These are phyloP conservation scores for Temnopleurus reevesii DNA, from an alignment of 53 echinoderm and acorn worm species.

Conservation along the genomic window DNA sequence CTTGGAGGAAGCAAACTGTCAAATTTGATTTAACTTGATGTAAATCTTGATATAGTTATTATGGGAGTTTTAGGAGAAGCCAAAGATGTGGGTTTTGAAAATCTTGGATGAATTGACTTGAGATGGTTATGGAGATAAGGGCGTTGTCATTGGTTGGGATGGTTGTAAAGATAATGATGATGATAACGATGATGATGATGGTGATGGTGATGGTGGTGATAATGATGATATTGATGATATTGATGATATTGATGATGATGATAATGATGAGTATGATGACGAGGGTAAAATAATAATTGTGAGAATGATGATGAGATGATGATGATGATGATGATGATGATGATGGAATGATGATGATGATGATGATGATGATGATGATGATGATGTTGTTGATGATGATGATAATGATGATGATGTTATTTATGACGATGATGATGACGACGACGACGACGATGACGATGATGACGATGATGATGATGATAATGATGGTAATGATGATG, in stretches of 20 bases:
- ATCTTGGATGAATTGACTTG: not conserved
- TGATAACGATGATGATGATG: not conserved
- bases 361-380: not conserved
- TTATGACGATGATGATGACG: conserved; percentile 5
- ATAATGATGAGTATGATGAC: not conserved
- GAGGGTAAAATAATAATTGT: not conserved
- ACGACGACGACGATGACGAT: not conserved
- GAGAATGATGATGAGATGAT: not conserved
- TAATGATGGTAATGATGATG: not conserved
- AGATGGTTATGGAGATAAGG: not conserved
- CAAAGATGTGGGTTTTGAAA: not conserved
- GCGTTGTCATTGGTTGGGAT: not conserved
- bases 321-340: not conserved
- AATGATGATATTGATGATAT: not conserved
- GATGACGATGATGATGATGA: not conserved
- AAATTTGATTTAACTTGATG: not conserved
- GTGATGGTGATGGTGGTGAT: not conserved
- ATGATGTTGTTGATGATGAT: not conserved
- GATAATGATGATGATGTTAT: not conserved
- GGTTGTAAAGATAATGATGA: not conserved
- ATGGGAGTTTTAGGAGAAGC: not conserved
- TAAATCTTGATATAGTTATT: not conserved
- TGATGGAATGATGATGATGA: not conserved
- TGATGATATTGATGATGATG: not conserved
- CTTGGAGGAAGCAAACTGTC: conserved; percentile 11